These are phyloP conservation scores for Sarcophilus harrisii DNA, from an alignment of 2,797 vertebrate genomes.

Conservation along the genomic window DNA sequence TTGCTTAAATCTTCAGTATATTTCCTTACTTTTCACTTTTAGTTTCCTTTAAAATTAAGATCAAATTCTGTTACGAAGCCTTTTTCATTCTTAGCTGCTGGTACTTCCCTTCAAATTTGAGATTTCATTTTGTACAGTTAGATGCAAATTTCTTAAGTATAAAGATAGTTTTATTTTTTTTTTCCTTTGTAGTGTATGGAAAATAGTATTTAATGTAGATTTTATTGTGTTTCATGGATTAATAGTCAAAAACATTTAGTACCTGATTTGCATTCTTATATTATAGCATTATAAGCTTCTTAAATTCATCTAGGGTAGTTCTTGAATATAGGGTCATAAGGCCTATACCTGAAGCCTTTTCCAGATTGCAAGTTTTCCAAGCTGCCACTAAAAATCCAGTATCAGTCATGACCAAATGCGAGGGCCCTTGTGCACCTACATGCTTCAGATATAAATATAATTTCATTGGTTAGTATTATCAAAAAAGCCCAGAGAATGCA, in stretches of 20 bases:
- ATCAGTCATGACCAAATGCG: not conserved
- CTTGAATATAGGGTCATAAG: not conserved
- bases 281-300: not conserved
- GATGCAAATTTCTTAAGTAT: not conserved
- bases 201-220: not conserved
- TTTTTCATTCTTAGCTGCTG: not conserved
- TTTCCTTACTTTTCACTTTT: not conserved
- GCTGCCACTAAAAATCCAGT: not conserved
- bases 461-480: not conserved
- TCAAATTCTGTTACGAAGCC: not conserved
- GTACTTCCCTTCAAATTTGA: not conserved
- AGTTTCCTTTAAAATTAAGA: not conserved
- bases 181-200: not conserved
- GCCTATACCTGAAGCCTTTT: not conserved
- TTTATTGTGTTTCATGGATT: not conserved
- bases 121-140: not conserved
- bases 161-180: not conserved
- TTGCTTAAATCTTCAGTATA: not conserved
- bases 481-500: not conserved
- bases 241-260: not conserved
- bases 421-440: not conserved
- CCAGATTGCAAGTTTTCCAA: not conserved
- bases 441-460: not conserved
- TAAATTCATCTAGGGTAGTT: not conserved
- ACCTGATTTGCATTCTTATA: not conserved